A percentile compares a stretch with the other conserved stretches of the same genome.
phyloP scores from a whole-genome alignment of 2,797 vertebrate species.

The Ctenochaetus hawaiiensis region DNA sequence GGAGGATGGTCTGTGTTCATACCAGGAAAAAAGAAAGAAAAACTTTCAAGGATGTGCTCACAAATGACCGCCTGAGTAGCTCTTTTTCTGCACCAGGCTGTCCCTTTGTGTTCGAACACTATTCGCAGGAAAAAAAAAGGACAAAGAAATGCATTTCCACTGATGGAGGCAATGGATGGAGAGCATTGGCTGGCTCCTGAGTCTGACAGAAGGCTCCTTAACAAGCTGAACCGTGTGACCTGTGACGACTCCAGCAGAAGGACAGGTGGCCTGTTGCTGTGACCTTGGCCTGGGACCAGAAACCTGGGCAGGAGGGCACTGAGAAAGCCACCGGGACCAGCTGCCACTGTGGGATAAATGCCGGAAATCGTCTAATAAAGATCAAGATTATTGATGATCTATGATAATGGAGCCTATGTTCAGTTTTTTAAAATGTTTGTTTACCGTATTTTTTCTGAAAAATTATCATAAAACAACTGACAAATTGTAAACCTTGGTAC shows the following conservation, averaged over 20 bases:
- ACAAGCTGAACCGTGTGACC: conserved; percentile 62
- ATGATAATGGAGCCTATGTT: not conserved
- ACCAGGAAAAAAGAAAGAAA: conserved; percentile 3
- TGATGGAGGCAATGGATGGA: not conserved
- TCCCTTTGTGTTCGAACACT: conserved; percentile 32
- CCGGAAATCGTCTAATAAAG: not conserved
- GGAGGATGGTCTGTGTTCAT: conserved; percentile 22
- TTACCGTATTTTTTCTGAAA: not conserved
- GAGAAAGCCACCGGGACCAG: conserved; percentile 34
- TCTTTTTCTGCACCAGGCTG: conserved; percentile 23
- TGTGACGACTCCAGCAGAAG: conserved; percentile 61
- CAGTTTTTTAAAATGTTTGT: not conserved
- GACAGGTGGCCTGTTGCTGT: conserved; percentile 54
- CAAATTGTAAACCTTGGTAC: not conserved
- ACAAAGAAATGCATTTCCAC: conserved; percentile 17
- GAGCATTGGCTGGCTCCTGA: conserved; percentile 30
- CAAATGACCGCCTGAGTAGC: conserved; percentile 45
- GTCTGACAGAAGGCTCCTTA: conserved; percentile 71
- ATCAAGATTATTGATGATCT: conserved; percentile 13
- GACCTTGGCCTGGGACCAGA: conserved; percentile 62
- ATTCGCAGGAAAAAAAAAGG: conserved; percentile 1
- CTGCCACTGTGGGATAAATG: conserved; percentile 19
- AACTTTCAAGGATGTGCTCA: conserved; percentile 28
- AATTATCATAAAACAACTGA: not conserved
- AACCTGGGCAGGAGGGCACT: conserved; percentile 30